Evolutionary conservation across 2,888 invertebrate genomes (phyloP).

Genomic region (Acholoe squamosa): DNA sequence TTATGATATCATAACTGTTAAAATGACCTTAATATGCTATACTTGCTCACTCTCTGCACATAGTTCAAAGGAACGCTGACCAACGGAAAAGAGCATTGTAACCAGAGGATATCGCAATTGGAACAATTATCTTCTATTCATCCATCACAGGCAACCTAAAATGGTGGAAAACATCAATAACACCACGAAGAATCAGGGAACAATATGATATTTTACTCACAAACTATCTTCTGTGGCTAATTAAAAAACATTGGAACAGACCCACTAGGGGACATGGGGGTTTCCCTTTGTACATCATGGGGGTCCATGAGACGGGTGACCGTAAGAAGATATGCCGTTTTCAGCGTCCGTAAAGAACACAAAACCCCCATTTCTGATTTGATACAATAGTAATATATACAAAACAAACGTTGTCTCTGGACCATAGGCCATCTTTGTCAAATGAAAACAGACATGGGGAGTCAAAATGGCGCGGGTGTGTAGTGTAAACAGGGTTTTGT

Average conservation of each 20-base stretch:
- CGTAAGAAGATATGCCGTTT: background rate
- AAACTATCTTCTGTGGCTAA: background rate
- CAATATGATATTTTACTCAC: background rate
- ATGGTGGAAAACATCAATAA: background rate
- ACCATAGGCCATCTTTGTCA: background rate
- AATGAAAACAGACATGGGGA: background rate
- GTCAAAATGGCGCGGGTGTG: background rate
- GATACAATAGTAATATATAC: background rate
- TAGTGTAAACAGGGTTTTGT: background rate
- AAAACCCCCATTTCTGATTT: background rate
- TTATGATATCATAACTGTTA: too few relatives aligned
- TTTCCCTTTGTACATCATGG: constrained; percentile 7
- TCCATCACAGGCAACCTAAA: background rate
- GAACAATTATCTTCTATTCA: background rate
- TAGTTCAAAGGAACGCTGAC: too few relatives aligned
- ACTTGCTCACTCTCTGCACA: too few relatives aligned
- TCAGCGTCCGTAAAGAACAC: too few relatives aligned
- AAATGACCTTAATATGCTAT: too few relatives aligned
- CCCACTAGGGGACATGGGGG: background rate
- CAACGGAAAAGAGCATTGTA: too few relatives aligned
- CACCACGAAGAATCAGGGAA: background rate
- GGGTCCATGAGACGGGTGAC: background rate
- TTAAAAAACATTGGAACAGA: background rate
- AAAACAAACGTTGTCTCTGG: background rate
- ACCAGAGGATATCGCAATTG: background rate